A percentile compares a stretch with the other conserved stretches of the same genome.
These are phyloP conservation scores for Scleropages formosus DNA, from an alignment of 2,797 vertebrate species.

Conservation along the genomic window DNA sequence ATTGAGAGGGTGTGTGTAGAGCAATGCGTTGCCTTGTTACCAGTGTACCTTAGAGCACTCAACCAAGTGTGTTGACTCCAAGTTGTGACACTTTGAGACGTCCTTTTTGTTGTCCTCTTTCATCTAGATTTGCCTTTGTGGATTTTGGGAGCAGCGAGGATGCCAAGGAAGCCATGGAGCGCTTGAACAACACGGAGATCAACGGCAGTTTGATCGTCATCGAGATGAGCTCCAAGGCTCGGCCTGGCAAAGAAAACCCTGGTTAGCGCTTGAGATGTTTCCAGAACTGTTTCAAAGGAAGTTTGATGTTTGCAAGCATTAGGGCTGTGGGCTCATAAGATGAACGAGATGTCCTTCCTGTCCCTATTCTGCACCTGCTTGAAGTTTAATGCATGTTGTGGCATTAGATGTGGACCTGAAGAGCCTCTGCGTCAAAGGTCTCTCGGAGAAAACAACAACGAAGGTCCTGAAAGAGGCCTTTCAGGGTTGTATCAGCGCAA, in stretches of 20 bases:
- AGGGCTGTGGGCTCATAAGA: background rate
- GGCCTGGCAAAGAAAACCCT: conserved; percentile 66
- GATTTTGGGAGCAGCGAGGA: conserved; percentile 84
- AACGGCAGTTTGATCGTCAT: conserved; percentile 85
- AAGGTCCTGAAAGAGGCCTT: conserved; percentile 84
- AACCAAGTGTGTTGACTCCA: background rate
- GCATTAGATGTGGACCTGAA: conserved; percentile 63
- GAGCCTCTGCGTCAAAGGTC: conserved; percentile 89
- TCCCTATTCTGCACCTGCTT: background rate
- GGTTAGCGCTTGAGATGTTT: conserved; percentile 61
- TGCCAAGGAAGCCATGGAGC: conserved; percentile 86
- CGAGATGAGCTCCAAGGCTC: conserved; percentile 71
- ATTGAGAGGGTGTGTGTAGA: conserved; percentile 74
- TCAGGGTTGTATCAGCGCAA: conserved; percentile 78
- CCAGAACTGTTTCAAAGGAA: background rate
- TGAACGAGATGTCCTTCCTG: background rate
- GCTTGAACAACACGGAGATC: conserved; percentile 84
- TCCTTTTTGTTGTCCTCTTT: conserved; percentile 11
- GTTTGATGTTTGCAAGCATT: background rate
- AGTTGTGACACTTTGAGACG: background rate
- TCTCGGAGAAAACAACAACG: conserved; percentile 91
- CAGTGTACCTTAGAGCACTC: background rate
- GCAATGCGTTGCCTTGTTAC: background rate
- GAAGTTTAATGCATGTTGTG: background rate
- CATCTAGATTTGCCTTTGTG: conserved; percentile 80